Conservation (phyloP, 64 coral and sea anemone genomes). For the Stylophora pistillata region DNA sequence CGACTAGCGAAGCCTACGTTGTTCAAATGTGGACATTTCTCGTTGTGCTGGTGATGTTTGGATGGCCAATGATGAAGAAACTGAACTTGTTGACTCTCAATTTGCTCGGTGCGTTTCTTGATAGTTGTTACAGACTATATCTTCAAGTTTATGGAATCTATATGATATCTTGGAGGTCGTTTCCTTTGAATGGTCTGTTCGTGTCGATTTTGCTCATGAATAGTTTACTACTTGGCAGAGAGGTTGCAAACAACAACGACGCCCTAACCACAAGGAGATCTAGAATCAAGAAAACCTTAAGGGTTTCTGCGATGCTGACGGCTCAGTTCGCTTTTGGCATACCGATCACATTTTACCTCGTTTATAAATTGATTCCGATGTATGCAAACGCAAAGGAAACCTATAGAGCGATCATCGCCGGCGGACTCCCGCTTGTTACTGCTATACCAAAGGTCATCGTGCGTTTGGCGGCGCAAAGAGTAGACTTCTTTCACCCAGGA, state of each 20-base stretch:
- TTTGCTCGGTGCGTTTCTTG: constrained; percentile 65
- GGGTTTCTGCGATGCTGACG: constrained; percentile 33
- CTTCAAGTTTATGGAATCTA: constrained; percentile 71
- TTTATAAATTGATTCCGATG: constrained; percentile 55
- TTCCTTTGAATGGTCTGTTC: constrained; percentile 65
- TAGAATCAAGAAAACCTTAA: constrained; percentile 18
- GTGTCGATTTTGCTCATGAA: constrained; percentile 25
- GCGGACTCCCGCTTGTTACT: constrained; percentile 29
- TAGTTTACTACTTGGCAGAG: constrained; percentile 51
- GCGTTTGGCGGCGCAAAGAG: constrained; percentile 64
- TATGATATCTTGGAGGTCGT: constrained; percentile 59
- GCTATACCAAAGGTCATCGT: constrained; percentile 64
- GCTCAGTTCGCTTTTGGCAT: constrained; percentile 64
- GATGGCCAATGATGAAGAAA: constrained; percentile 54
- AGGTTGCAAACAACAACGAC: constrained; percentile 13
- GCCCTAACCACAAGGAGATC: background rate
- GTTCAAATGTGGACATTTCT: constrained; percentile 62
- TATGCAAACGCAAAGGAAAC: constrained; percentile 39
- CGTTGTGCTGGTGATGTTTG: constrained; percentile 47
- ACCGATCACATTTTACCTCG: constrained; percentile 7
- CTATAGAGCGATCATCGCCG: constrained; percentile 43
- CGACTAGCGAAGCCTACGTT: constrained; percentile 37
- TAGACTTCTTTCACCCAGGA: constrained; percentile 56
- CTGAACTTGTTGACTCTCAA: constrained; percentile 67
- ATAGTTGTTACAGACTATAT: constrained; percentile 58